A percentile compares a stretch with the other conserved stretches of the same genome.
These are phyloP conservation scores for Zootoca vivipara DNA, from an alignment of 2,113 vertebrate species.

Conservation along the genomic window DNA sequence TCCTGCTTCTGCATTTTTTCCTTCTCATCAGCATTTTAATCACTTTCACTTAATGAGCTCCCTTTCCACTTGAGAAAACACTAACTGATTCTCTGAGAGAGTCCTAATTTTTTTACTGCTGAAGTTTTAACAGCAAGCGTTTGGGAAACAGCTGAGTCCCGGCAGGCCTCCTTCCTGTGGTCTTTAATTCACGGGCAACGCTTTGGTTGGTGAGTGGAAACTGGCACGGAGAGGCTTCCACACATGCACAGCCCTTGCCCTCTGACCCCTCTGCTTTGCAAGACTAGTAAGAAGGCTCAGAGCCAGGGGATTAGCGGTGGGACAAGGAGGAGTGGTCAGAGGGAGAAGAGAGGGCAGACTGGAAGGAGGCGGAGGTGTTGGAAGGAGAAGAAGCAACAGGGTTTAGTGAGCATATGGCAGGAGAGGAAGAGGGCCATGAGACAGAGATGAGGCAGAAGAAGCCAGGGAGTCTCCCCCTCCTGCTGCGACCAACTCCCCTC, in stretches of 20 bases:
- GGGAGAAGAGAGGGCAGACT: no score
- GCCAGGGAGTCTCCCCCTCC: no score
- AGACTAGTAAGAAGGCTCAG: not conserved
- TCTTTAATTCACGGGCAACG: not conserved
- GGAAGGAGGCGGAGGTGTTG: no score
- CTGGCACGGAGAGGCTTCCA: no score
- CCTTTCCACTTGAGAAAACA: not conserved
- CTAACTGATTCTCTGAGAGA: not conserved
- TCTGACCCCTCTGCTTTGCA: not conserved
- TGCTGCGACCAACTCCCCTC: no score
- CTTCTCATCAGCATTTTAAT: not conserved
- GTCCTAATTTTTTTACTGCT: not conserved
- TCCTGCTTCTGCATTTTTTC: no score
- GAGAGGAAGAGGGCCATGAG: no score
- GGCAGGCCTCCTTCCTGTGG: not conserved
- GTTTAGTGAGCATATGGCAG: no score
- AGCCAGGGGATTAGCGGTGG: no score
- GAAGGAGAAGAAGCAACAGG: no score
- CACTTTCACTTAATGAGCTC: not conserved
- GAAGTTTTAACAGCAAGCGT: not conserved
- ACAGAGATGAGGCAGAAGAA: no score
- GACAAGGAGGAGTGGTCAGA: no score
- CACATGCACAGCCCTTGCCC: not conserved
- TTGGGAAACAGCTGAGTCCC: not conserved
- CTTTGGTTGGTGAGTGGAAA: not conserved